Percentiles rank a stretch among this genome's conserved stretches.
Evolutionary conservation across 2,888 invertebrate species (phyloP).

Genomic region (Gisinianus flammeolus): DNA sequence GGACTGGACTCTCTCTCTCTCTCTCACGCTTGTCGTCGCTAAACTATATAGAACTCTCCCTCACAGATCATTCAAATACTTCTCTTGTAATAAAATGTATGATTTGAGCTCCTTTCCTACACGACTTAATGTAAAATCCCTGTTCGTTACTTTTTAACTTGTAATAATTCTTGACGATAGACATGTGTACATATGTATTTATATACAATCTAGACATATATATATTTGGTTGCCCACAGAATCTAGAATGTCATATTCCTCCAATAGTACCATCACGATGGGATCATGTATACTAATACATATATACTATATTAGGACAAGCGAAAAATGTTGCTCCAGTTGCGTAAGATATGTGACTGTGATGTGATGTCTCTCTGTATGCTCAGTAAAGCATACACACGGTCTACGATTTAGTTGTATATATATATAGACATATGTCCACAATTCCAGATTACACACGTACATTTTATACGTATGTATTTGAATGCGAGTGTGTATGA

Average conservation of each 20-base stretch:
- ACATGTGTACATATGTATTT: not conserved
- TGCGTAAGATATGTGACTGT: not conserved
- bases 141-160: conserved; percentile 6
- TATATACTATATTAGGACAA: too few relatives aligned
- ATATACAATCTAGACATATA: too few relatives aligned
- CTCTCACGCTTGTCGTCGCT: too few relatives aligned
- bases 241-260: not conserved
- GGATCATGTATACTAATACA: not conserved
- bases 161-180: not conserved
- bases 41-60: too few relatives aligned
- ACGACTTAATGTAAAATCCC: conserved; percentile 17
- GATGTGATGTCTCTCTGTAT: too few relatives aligned
- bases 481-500: too few relatives aligned
- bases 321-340: not conserved
- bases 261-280: not conserved
- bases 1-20: not conserved
- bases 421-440: not conserved
- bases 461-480: not conserved
- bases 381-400: not conserved
- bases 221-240: not conserved
- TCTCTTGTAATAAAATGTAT: not conserved
- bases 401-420: not conserved
- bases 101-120: not conserved
- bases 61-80: not conserved
- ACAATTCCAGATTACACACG: not conserved